A percentile compares a stretch with the other conserved stretches of the same genome.
Evolutionary conservation across 2,797 vertebrate genomes (phyloP).

Genomic region (Podarcis siculus): DNA sequence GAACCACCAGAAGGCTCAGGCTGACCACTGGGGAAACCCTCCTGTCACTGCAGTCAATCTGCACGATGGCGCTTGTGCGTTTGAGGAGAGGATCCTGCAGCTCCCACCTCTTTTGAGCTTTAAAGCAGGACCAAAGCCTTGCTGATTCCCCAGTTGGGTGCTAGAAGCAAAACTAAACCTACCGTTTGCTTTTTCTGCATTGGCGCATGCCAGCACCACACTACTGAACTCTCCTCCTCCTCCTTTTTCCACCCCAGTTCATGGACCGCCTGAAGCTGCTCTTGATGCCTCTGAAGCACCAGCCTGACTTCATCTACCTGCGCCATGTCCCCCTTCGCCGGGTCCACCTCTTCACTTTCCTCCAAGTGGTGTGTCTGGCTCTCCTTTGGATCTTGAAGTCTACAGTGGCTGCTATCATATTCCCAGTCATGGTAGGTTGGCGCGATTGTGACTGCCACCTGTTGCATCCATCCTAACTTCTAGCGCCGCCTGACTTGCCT

Average conservation of each 20-base stretch:
- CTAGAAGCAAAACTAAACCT: background rate
- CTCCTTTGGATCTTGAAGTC: conserved; percentile 98
- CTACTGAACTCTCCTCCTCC: background rate
- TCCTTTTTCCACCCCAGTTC: conserved; percentile 80
- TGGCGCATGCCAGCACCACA: background rate
- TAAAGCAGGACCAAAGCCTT: background rate
- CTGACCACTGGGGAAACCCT: background rate
- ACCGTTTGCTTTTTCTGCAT: background rate
- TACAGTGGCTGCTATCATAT: conserved; percentile 95
- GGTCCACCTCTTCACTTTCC: conserved; percentile 96
- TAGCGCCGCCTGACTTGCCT: background rate
- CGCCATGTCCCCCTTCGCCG: conserved; percentile 94
- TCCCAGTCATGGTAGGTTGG: conserved; percentile 93
- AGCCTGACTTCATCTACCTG: conserved; percentile 96
- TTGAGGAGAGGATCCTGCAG: background rate
- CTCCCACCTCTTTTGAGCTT: too few relatives aligned
- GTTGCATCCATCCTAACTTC: background rate
- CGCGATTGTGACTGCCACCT: accelerated
- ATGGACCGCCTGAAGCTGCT: conserved; percentile 98
- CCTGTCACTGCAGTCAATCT: background rate
- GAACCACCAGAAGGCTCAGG: background rate
- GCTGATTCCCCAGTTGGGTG: accelerated
- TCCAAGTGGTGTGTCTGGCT: conserved; percentile 92
- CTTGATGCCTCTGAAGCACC: conserved; percentile 97
- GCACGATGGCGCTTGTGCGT: background rate